Evolutionary conservation across 2,797 vertebrate genomes (phyloP).

Genomic region (Balearica regulorum): DNA sequence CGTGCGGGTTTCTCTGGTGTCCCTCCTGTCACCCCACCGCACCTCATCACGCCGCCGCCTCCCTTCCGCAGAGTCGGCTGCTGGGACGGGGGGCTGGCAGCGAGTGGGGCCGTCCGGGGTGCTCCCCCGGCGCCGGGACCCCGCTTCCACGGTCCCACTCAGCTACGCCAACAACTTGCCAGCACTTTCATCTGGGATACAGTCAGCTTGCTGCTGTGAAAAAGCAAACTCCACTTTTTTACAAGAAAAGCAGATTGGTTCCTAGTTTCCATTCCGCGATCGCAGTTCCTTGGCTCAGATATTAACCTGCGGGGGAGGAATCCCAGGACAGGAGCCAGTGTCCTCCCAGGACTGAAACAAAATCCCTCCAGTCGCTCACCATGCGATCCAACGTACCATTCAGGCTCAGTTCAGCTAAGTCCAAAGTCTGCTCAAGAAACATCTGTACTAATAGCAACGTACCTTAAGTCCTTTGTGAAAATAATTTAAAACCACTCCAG

Average conservation of each 20-base stretch:
- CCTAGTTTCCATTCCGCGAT: neutral
- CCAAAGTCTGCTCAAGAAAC: neutral
- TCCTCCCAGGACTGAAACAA: neutral
- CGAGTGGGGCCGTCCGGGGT: rapidly evolving
- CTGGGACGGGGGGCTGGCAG: rapidly evolving
- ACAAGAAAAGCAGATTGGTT: neutral
- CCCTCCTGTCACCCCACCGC: neutral
- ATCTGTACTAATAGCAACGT: neutral
- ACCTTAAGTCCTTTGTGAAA: neutral
- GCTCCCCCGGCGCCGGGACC: neutral
- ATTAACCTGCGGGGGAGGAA: neutral
- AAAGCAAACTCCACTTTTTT: neutral
- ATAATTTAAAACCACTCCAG: neutral
- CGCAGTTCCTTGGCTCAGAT: neutral
- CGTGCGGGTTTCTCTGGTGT: rapidly evolving
- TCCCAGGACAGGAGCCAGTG: neutral
- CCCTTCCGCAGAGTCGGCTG: rapidly evolving
- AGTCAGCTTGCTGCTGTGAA: neutral
- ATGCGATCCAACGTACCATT: neutral
- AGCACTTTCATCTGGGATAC: neutral
- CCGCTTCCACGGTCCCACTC: rapidly evolving
- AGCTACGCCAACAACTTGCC: neutral
- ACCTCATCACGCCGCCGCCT: rapidly evolving
- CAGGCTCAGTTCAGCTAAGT: neutral
- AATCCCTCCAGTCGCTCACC: neutral